Evolutionary conservation across 2,888 invertebrate genomes (phyloP), one percentile per base, ranked within the genome.

Genomic region (Megalurothrips usitatus): DNA sequence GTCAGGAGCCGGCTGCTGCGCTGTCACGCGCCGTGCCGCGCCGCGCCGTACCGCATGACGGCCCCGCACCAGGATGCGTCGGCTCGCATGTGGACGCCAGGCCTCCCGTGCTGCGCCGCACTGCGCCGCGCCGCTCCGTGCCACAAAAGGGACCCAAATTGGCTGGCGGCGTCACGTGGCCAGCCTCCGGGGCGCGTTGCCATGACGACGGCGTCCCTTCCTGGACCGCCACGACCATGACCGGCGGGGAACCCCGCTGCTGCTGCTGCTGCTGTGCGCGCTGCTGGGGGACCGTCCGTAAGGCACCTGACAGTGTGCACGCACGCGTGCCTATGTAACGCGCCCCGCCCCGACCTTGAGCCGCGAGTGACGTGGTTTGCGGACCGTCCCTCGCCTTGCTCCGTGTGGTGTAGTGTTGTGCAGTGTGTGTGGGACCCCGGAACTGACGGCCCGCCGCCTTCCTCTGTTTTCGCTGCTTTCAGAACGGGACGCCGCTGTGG

Each of bases 401-500:
- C n/a, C n/a, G n/a, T n/a, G n/a, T n/a, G n/a, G n/a, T n/a, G n/a
- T n/a, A n/a, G n/a, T n/a, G n/a, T n/a, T n/a, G n/a, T n/a, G n/a
- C n/a, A n/a, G n/a, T n/a, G n/a, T n/a, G n/a, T 11, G 48, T 80
- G 81, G 82, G 78, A 79, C 28, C 80, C 14, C 26, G 58, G 34
- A 23, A 43, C 9, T 81, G 28, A 63, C 78, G 23, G 80, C 28
- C 63, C 80, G 79, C 80, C 81, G n/a, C n/a, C 47, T 83, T 58
- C 19, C 68, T 78, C 48, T 83, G 82, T 82, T 79, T 83, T 85
- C 84, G 84, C 86, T 85, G 86, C 85, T 92, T 93, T 85, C 93
- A 98, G 97, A 95, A 93, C 88, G 95, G 96, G 85, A 92, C 96
- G 85, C 96, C 97, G 82, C 90, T 97, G 86, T 98, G 97, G 97